Conservation (phyloP, 2,797 vertebrate genomes). For the Trichosurus vulpecula region DNA sequence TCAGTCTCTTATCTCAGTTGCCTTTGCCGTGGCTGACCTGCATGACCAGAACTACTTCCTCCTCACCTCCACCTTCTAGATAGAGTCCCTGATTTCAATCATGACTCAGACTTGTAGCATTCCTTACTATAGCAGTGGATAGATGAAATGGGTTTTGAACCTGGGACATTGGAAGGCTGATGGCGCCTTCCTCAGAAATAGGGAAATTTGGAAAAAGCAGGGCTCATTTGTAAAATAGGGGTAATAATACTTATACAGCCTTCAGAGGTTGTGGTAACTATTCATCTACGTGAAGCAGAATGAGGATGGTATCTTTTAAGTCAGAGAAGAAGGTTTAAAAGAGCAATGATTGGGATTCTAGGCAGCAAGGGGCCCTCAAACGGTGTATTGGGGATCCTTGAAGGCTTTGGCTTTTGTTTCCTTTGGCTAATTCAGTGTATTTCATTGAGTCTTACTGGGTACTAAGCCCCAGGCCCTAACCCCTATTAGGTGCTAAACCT, state of each 20-base stretch:
- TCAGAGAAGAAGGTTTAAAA: not conserved
- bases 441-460: no score
- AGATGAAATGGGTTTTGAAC: not conserved
- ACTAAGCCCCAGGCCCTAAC: no score
- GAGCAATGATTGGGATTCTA: not conserved
- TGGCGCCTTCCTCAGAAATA: not conserved
- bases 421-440: no score
- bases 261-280: not conserved
- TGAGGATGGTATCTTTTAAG: not conserved
- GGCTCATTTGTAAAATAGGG: not conserved
- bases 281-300: not conserved
- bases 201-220: not conserved
- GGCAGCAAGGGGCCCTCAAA: no score
- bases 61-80: not conserved
- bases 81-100: not conserved
- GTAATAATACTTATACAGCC: not conserved
- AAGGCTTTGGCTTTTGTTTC: no score
- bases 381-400: no score
- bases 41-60: not conserved
- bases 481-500: no score
- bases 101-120: not conserved
- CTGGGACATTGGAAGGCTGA: not conserved
- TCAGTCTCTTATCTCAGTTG: not conserved
- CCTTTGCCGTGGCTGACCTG: not conserved
- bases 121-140: not conserved